phyloP scores from a whole-genome alignment of 2,888 invertebrate genomes.

The Euphydryas editha region DNA sequence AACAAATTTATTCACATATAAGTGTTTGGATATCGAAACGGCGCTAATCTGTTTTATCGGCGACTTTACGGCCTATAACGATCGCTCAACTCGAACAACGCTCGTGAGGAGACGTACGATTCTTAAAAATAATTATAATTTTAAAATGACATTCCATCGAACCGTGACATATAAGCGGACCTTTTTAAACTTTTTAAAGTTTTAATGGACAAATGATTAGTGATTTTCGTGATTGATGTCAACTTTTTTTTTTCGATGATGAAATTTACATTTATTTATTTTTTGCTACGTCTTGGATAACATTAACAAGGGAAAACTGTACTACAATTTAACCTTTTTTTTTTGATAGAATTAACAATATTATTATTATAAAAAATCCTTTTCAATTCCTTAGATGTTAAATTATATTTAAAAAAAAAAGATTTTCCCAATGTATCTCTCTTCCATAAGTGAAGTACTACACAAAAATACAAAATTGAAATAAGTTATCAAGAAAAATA shows the following conservation, averaged over 20 bases:
- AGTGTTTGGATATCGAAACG: slow-evolving; percentile 75
- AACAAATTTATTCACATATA: slow-evolving; percentile 60
- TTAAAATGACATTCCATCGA: slow-evolving; percentile 28
- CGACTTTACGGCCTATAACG: slow-evolving; percentile 78
- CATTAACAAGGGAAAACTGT: too few relatives aligned
- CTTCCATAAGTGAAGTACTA: too few relatives aligned
- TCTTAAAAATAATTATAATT: slow-evolving; percentile 36
- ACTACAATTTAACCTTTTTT: too few relatives aligned
- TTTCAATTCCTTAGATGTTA: too few relatives aligned
- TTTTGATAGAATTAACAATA: too few relatives aligned
- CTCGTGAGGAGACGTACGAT: slow-evolving; percentile 34
- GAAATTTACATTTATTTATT: too few relatives aligned
- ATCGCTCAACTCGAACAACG: slow-evolving; percentile 50
- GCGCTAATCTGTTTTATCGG: slow-evolving; percentile 79
- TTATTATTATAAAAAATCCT: too few relatives aligned
- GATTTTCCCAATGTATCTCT: too few relatives aligned
- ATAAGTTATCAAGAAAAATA: too few relatives aligned
- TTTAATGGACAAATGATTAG: slow-evolving; percentile 6
- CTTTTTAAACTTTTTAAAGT: slow-evolving; percentile 20
- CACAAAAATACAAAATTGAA: too few relatives aligned
- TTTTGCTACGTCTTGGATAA: too few relatives aligned
- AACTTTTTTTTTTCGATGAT: neutral
- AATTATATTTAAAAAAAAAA: too few relatives aligned
- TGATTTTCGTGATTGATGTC: neutral
- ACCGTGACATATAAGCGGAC: slow-evolving; percentile 26